Conservation (phyloP, 2,797 vertebrate genomes). For the Liparis tanakae region DNA sequence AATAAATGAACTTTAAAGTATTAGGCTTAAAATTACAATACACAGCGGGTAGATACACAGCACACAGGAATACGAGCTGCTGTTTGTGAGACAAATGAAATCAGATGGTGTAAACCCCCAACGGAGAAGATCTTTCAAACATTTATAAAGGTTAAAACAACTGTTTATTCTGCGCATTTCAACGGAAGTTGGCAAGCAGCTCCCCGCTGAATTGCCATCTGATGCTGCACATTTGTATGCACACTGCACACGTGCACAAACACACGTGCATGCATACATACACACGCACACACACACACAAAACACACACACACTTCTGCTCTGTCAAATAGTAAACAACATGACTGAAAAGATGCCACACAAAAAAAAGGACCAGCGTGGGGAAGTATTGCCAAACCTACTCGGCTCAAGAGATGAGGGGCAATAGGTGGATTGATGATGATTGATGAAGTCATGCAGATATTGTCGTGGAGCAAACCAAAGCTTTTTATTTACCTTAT, state of each 20-base stretch:
- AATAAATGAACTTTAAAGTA: background rate
- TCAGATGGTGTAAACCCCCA: constrained; percentile 73
- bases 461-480: background rate
- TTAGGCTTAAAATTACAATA: constrained; percentile 13
- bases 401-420: background rate
- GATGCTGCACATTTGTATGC: constrained; percentile 54
- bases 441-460: background rate
- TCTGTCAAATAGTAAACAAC: constrained; percentile 15
- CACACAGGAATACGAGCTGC: constrained; percentile 32
- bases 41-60: constrained; percentile 6
- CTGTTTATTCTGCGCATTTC: constrained; percentile 76
- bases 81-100: constrained; percentile 70
- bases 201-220: constrained; percentile 63
- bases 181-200: constrained; percentile 56
- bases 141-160: constrained; percentile 83
- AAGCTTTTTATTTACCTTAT: constrained; percentile 1
- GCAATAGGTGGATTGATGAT: background rate
- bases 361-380: background rate
- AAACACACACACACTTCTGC: constrained; percentile 1
- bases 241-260: constrained; percentile 25
- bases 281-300: background rate
- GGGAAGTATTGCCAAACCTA: background rate
- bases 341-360: constrained; percentile 7
- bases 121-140: constrained; percentile 67
- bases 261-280: background rate